Base-by-base conservation (phyloP, 1,140 invertebrate genomes). In the Nylanderia fulva region DNA sequence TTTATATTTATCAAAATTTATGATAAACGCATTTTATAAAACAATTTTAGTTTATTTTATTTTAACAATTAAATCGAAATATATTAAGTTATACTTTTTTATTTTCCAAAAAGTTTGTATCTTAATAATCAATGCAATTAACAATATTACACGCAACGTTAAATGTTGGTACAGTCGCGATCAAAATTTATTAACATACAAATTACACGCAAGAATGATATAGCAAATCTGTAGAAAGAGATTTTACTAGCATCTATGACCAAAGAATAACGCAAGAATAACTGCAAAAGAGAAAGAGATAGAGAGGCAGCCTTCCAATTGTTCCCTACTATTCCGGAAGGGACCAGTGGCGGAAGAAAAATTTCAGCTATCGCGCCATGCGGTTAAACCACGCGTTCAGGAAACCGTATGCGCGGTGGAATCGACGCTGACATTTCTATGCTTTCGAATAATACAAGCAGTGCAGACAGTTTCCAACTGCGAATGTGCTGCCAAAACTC, bases 381-480 rank as follows among this genome's bases (percentile, higher is more conserved):
- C 52, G 36, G 77, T 82, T 58, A 56, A 80, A 82, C 66, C 66
- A 24, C 77, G 24, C 64, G 8, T 80, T 24, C 64, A 42, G 64
- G 13, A 56, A 71, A 80, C 77, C 48, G 63, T 69, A 80, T 71
- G 77, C 36, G 24, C 18, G 24, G 4, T 42, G 15, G 27, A 82
- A 82, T 58, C 66, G 66, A 72, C 64, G 66, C 66, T 80, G 63
- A 69, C 48, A 5, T 80, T 69, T 68, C 48, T 52, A 60, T 79
- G 29, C 75, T 79, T 66, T 66, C 61, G 36, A 27, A 80, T 58
- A 72, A 42, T 27, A 13, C 13, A 45, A 39, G 39, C 66, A 60
- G 72, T 71, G 24, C 48, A 56, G 48, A 58, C 64, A 29, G 21
- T 69, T 39, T 27, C 36, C 24, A 71, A 58, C 52, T 42, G 52